Conservation (phyloP, 2,888 invertebrate species). For the Cerceris ruficornis region DNA sequence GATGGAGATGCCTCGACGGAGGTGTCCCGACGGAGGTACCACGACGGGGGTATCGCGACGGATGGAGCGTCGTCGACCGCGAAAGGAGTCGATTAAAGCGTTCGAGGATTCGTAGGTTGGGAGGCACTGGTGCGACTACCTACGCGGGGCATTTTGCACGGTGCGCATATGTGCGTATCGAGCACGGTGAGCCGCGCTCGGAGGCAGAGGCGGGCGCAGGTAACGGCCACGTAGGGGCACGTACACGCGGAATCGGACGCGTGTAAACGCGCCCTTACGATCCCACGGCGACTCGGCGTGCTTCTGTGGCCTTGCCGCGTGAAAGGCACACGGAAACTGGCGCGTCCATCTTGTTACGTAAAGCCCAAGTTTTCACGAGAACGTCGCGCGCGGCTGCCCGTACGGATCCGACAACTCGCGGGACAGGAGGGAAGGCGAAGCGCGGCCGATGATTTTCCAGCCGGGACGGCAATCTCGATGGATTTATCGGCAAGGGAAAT, state of each 20-base stretch:
- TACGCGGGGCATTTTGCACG: conserved; percentile 61
- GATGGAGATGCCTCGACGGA: no score
- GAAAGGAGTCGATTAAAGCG: not conserved
- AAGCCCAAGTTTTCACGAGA: conserved; percentile 76
- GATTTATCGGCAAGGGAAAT: no score
- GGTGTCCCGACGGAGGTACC: no score
- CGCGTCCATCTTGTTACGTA: conserved; percentile 81
- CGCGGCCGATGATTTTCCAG: not conserved
- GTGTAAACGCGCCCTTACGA: conserved; percentile 70
- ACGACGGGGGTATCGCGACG: no score
- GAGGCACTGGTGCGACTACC: conserved; percentile 61
- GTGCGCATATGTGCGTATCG: conserved; percentile 17
- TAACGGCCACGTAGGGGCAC: conserved; percentile 50
- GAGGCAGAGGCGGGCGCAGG: conserved; percentile 4
- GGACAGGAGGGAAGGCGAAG: conserved; percentile 15
- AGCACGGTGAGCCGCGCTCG: not conserved
- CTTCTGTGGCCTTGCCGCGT: conserved; percentile 77
- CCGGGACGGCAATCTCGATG: no score
- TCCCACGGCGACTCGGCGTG: conserved; percentile 66
- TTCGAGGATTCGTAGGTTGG: conserved; percentile 38
- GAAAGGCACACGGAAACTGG: conserved; percentile 80
- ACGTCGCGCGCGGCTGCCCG: conserved; percentile 37
- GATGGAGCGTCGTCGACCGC: no score
- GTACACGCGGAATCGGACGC: conserved; percentile 58
- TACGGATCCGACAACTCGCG: conserved; percentile 47